A percentile compares a stretch with the other conserved stretches of the same genome.
phyloP scores from a whole-genome alignment of 2,113 vertebrate genomes.

The Oryzias melastigma region DNA sequence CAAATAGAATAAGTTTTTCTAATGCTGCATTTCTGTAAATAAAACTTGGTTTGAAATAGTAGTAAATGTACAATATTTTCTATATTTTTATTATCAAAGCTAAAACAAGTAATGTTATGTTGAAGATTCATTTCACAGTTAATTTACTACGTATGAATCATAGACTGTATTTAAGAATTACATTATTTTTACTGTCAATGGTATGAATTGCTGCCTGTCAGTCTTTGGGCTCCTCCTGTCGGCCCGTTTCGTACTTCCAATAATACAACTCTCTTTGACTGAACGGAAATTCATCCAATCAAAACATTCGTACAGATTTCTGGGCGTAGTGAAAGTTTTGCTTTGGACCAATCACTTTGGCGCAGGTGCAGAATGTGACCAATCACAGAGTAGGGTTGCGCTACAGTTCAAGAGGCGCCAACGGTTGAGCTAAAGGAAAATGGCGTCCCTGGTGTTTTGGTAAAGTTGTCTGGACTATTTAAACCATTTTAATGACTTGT shows the following conservation, averaged over 20 bases:
- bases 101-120: too few species aligned
- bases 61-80: too few species aligned
- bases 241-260: not conserved
- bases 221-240: not conserved
- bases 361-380: constrained; percentile 10
- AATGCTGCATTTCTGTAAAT: too few species aligned
- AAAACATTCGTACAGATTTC: not conserved
- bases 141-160: too few species aligned
- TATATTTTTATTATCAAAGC: too few species aligned
- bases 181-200: too few species aligned
- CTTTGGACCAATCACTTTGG: constrained; percentile 41
- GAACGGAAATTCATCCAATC: constrained; percentile 44
- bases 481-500: not conserved
- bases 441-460: constrained; percentile 53
- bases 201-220: not conserved
- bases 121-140: too few species aligned
- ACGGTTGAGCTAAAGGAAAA: constrained; percentile 69
- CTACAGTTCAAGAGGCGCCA: constrained; percentile 65
- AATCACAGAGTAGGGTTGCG: constrained; percentile 52
- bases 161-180: too few species aligned
- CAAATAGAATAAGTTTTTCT: too few species aligned
- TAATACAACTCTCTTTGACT: constrained; percentile 8
- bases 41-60: too few species aligned
- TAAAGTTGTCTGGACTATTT: not conserved
- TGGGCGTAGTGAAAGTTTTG: not conserved